Percentiles rank a stretch among this genome's conserved stretches.
Evolutionary conservation across 2,888 invertebrate species (phyloP).

Genomic region (Chymomyza caudatula): DNA sequence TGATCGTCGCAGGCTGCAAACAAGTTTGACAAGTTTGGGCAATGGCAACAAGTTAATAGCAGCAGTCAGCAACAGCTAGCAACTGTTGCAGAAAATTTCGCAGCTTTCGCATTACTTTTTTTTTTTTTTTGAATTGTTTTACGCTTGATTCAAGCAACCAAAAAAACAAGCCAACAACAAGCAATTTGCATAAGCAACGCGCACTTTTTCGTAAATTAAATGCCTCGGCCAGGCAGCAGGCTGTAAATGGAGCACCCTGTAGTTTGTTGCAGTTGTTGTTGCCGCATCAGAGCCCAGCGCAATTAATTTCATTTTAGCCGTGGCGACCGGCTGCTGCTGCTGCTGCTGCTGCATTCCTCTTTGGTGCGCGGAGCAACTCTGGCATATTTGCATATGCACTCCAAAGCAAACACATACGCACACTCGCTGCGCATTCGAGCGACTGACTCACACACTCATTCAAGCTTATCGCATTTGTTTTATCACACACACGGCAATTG

Average conservation of each 20-base stretch:
- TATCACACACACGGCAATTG: constrained; percentile 50
- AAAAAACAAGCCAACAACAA: constrained; percentile 41
- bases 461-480: constrained; percentile 71
- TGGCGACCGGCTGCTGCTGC: constrained; percentile 57
- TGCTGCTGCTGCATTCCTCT: constrained; percentile 46
- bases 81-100: constrained; percentile 46
- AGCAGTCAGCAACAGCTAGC: constrained; percentile 34
- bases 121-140: constrained; percentile 1
- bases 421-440: background rate
- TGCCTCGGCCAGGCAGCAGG: constrained; percentile 39
- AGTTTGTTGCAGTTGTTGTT: constrained; percentile 26
- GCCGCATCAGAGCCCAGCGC: constrained; percentile 61
- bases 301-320: constrained; percentile 73
- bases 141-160: constrained; percentile 26
- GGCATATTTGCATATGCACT: constrained; percentile 60
- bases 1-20: constrained; percentile 50
- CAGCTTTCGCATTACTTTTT: constrained; percentile 9
- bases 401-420: background rate
- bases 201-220: constrained; percentile 73
- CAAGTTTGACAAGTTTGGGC: constrained; percentile 69
- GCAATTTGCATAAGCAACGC: constrained; percentile 73
- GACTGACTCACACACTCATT: constrained; percentile 68
- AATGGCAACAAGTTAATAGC: constrained; percentile 70
- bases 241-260: constrained; percentile 67
- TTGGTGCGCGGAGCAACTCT: no score